Base-by-base conservation (phyloP, 2,888 invertebrate species). In the Callyntrura sp. region DNA sequence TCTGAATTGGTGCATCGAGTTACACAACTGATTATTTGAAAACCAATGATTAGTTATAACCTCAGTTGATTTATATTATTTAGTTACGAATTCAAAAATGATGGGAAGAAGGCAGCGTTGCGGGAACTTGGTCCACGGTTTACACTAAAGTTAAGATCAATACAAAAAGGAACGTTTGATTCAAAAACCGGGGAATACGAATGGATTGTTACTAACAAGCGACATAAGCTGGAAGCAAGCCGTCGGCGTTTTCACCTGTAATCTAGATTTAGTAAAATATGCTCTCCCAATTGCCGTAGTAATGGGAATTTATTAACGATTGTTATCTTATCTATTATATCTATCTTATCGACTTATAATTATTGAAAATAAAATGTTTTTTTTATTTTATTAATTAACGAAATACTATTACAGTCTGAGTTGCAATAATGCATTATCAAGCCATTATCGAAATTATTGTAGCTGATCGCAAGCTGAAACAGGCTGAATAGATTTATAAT, bases 131-230 rank as follows among this genome's bases (percentile, higher is more conserved):
- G 99, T 0, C 99, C 99, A 0, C 95, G 99, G 93, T 99, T 99
- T 95, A 99, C 99, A 0, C 95, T 99, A 55, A 98, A 98, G 94
- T 95, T 99, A 91, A 96, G 97, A 91, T 99, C 98, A 0, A 95
- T 99, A 68, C 99, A 99, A 94, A 98, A 98, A 94, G 99, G 99
- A 79, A 98, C 98, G 0, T 99, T 99, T 95, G 98, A 99, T 95
- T 98, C 98, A 78, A 98, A 99, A 95, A 97, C 96, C 94, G 99
- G 99, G 0, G 98, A 99, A 94, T 99, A 97, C 94, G 98, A 99
- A 94, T 99, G 99, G 99, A 97, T 98, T 92, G 97, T 97, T 93
- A 96, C 97, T 85, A 98, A 98, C 91, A 96, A 98, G 94, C 95
- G 99, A 25, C 99, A 99, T 95, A 97, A 97, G 94, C 96, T 99